These are phyloP conservation scores for Araneus ventricosus DNA, from an alignment of 1,140 invertebrate genomes.

Conservation along the genomic window DNA sequence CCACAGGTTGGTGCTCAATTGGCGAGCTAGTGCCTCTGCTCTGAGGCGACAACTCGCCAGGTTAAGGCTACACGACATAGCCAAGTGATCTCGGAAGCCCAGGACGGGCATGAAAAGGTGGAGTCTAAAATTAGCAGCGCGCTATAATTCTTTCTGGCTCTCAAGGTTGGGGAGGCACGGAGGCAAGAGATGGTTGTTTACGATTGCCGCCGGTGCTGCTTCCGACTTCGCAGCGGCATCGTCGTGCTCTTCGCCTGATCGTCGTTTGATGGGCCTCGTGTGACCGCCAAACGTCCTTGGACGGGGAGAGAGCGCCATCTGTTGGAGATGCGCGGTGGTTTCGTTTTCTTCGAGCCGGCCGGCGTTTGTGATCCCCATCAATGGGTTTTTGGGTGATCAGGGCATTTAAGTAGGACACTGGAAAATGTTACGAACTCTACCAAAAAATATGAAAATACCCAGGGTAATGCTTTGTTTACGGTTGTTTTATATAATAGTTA, in stretches of 20 bases:
- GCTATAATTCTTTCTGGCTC: not conserved
- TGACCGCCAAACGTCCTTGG: slow-evolving; percentile 74
- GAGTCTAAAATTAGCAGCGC: slow-evolving; percentile 21
- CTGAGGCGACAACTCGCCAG: slow-evolving; percentile 85
- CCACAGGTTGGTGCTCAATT: slow-evolving; percentile 86
- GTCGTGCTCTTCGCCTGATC: not conserved
- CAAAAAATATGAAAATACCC: too few species aligned
- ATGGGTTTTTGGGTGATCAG: too few species aligned
- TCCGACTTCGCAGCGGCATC: not conserved
- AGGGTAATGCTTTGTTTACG: too few species aligned
- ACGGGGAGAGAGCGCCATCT: slow-evolving; percentile 52
- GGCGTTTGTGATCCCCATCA: not conserved
- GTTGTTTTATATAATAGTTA: too few species aligned
- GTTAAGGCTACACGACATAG: slow-evolving; percentile 72
- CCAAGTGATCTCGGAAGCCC: slow-evolving; percentile 51
- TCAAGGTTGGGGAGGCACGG: slow-evolving; percentile 42
- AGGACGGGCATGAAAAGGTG: slow-evolving; percentile 55
- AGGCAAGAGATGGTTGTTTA: slow-evolving; percentile 25
- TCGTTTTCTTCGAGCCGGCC: not conserved
- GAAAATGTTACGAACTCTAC: too few species aligned
- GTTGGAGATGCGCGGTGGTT: slow-evolving; percentile 3
- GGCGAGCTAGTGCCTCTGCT: slow-evolving; percentile 88
- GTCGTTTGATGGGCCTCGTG: slow-evolving; percentile 3
- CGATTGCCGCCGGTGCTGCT: not conserved
- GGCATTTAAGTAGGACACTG: too few species aligned